Conservation (phyloP, 2,113 vertebrate species). For the Brachypteracias leptosomus region DNA sequence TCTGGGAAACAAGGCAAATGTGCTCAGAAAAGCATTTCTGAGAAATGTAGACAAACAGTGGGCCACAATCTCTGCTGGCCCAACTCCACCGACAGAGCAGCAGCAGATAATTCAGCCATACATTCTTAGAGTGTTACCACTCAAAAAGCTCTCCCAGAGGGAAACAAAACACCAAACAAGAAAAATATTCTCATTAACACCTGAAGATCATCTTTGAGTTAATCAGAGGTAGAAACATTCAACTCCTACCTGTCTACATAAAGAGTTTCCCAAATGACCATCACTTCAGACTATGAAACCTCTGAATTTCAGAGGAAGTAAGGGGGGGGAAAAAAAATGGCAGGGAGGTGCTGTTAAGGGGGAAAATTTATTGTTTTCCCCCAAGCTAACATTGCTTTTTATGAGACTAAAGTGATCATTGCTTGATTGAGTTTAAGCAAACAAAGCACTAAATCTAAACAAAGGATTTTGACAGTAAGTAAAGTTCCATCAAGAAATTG, state of each 20-base stretch:
- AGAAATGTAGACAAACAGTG: neutral
- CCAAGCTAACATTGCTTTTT: neutral
- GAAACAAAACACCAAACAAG: neutral
- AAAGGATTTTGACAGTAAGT: neutral
- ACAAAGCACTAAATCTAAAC: neutral
- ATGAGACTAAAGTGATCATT: neutral
- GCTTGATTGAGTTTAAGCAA: neutral
- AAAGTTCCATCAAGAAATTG: neutral
- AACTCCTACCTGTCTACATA: neutral
- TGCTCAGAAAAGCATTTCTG: conserved; percentile 38
- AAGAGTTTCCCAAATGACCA: neutral
- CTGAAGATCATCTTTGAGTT: too few relatives aligned
- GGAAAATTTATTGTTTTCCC: neutral
- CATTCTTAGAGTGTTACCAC: conserved; percentile 33
- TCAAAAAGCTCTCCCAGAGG: conserved; percentile 23
- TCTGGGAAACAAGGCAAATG: neutral
- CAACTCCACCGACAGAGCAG: conserved; percentile 17
- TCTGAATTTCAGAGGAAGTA: neutral
- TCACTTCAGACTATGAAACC: neutral
- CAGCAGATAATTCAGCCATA: conserved; percentile 18
- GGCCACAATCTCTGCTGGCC: conserved; percentile 18
- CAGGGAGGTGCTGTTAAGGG: neutral
- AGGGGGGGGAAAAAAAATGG: neutral
- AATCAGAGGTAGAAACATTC: neutral
- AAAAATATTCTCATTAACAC: conserved; percentile 25